phyloP scores from a whole-genome alignment of 2,797 vertebrate genomes.

The Cuculus canorus region DNA sequence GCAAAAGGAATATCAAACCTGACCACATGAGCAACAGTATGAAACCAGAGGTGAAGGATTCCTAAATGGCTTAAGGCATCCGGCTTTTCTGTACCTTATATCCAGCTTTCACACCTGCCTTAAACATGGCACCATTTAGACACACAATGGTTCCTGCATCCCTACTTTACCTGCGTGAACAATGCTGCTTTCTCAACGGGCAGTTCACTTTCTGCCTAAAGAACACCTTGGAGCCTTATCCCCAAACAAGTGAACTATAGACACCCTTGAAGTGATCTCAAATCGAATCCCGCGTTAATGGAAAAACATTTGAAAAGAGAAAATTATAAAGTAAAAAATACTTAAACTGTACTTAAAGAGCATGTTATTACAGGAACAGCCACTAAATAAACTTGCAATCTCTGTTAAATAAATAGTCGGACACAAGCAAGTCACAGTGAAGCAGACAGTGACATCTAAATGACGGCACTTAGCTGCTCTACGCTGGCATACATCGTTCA shows the following conservation, averaged over 20 bases:
- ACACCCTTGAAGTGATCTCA: not conserved
- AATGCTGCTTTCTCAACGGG: rapidly evolving
- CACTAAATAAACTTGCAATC: not conserved
- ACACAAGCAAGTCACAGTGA: not conserved
- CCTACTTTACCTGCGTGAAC: not conserved
- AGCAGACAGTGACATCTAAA: not conserved
- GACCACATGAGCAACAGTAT: not conserved
- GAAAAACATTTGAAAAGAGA: not conserved
- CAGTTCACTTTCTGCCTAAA: not conserved
- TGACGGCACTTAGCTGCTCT: not conserved
- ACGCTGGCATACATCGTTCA: not conserved
- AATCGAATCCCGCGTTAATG: not conserved
- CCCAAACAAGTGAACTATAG: not conserved
- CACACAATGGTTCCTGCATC: not conserved
- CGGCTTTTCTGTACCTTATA: not conserved
- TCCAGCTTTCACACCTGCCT: not conserved
- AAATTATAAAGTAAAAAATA: not conserved
- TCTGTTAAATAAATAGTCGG: not conserved
- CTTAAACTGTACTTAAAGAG: not conserved
- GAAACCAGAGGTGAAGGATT: not conserved
- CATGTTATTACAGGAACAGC: not conserved
- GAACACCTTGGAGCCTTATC: not conserved
- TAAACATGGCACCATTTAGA: not conserved
- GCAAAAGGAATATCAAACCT: not conserved
- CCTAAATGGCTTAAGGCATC: not conserved